phyloP scores from a whole-genome alignment of 2,888 invertebrate genomes.

The Acheta domesticus region DNA sequence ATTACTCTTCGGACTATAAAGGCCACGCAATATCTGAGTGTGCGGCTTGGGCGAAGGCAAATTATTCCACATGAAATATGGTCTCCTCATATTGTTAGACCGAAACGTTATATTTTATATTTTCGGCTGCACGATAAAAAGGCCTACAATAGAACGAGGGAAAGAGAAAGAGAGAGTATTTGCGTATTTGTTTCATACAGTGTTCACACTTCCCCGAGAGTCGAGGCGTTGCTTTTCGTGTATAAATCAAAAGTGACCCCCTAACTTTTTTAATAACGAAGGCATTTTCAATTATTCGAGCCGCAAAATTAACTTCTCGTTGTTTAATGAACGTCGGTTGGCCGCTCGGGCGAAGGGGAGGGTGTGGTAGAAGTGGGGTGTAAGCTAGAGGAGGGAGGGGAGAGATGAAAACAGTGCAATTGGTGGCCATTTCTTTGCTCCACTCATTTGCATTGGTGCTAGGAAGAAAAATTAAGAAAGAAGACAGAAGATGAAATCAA shows the following conservation, averaged over 20 bases:
- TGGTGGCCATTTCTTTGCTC: too few species aligned
- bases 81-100: not conserved
- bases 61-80: not conserved
- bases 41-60: not conserved
- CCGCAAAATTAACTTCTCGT: conserved; percentile 8
- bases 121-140: not conserved
- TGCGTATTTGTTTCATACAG: conserved; percentile 3
- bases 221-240: not conserved
- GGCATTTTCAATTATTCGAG: conserved; percentile 3
- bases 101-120: not conserved
- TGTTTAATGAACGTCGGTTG: not conserved
- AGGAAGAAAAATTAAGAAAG: too few species aligned
- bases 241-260: not conserved
- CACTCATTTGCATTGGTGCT: too few species aligned
- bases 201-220: not conserved
- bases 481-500: too few species aligned
- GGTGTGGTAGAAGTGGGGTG: too few species aligned
- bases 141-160: not conserved
- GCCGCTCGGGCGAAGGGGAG: not conserved
- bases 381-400: too few species aligned
- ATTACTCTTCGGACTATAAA: too few species aligned
- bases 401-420: too few species aligned
- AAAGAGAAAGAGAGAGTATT: not conserved
- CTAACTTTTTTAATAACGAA: conserved; percentile 18
- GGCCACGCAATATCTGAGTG: too few species aligned